These are phyloP conservation scores for Leptogaster cylindrica DNA, from an alignment of 2,888 invertebrate species.

Conservation along the genomic window DNA sequence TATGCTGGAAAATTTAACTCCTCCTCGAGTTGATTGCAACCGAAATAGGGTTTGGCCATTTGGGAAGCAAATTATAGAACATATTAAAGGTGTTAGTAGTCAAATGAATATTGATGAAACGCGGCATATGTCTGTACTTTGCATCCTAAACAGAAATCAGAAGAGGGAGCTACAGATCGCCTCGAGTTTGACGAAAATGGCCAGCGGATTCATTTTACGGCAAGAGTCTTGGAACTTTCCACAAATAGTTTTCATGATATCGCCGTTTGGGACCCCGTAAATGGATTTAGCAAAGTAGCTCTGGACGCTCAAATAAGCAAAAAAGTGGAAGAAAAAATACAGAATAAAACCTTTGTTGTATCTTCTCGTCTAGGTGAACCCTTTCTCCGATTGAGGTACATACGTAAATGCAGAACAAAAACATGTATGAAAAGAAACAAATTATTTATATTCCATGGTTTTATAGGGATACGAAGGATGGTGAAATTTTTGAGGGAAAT, in stretches of 20 bases:
- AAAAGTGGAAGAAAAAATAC: conserved; percentile 61
- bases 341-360: conserved; percentile 74
- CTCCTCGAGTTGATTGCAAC: conserved; percentile 58
- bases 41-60: conserved; percentile 64
- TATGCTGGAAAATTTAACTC: conserved; percentile 55
- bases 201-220: conserved; percentile 69
- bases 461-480: conserved; percentile 63
- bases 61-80: conserved; percentile 71
- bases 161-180: conserved; percentile 58
- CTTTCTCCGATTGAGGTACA: conserved; percentile 69
- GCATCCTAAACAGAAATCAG: conserved; percentile 53
- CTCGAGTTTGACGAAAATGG: conserved; percentile 66
- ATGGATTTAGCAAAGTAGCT: conserved; percentile 62
- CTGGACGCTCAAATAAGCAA: conserved; percentile 67
- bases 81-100: conserved; percentile 68
- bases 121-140: not conserved
- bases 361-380: conserved; percentile 79
- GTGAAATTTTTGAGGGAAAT: conserved; percentile 71
- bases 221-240: conserved; percentile 73
- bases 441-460: not conserved
- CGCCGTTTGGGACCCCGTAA: conserved; percentile 60
- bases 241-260: conserved; percentile 66
- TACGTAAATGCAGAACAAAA: conserved; percentile 43
- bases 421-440: no score
- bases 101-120: not conserved